These are phyloP conservation scores for Drosophila arizonae DNA, from an alignment of 1,140 invertebrate genomes.

Conservation along the genomic window DNA sequence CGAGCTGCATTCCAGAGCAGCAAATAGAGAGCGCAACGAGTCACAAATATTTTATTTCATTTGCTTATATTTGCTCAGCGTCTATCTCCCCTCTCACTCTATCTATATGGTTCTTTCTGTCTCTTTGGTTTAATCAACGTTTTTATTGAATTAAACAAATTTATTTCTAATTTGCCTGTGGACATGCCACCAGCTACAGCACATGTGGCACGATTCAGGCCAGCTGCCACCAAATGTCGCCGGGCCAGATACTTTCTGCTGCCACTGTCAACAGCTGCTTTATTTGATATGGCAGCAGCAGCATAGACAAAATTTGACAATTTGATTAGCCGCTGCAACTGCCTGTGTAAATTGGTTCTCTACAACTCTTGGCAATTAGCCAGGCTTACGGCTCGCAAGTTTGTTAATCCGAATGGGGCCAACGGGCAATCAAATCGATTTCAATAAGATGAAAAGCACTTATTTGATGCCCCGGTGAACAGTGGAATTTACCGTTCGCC, in stretches of 20 bases:
- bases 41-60: constrained; percentile 35
- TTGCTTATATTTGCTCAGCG: background rate
- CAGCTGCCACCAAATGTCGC: constrained; percentile 14
- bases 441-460: background rate
- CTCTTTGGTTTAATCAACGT: constrained; percentile 56
- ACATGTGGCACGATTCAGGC: constrained; percentile 19
- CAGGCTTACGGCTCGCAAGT: constrained; percentile 8
- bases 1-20: background rate
- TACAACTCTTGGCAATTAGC: constrained; percentile 29
- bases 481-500: background rate
- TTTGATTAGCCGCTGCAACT: constrained; percentile 50
- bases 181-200: constrained; percentile 18
- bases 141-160: constrained; percentile 74
- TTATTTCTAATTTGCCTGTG: constrained; percentile 66
- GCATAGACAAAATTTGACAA: constrained; percentile 33
- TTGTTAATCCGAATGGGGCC: constrained; percentile 18
- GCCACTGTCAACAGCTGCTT: background rate
- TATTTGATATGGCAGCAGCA: constrained; percentile 41
- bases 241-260: constrained; percentile 12
- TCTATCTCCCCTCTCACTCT: background rate
- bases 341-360: constrained; percentile 64
- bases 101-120: background rate
- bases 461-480: background rate
- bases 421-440: constrained; percentile 1
- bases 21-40: constrained; percentile 7